Conservation (phyloP, 2,113 vertebrate species). For the Megaptera novaeangliae region DNA sequence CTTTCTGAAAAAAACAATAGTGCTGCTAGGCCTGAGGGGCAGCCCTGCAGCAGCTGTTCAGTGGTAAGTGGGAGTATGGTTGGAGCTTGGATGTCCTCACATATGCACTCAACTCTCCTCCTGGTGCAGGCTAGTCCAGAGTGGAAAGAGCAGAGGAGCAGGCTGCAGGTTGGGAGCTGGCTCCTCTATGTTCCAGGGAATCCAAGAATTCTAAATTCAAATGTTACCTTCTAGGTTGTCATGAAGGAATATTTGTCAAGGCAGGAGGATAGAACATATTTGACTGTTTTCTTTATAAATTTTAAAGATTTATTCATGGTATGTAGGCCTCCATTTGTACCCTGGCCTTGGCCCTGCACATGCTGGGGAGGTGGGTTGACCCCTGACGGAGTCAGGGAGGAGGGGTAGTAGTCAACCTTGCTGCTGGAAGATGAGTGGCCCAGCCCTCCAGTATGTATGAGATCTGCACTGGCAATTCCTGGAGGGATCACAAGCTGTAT, state of each 20-base stretch:
- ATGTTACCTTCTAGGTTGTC: neutral
- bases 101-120: neutral
- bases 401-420: neutral
- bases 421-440: neutral
- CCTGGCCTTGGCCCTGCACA: neutral
- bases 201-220: neutral
- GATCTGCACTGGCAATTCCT: neutral
- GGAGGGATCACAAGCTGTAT: neutral
- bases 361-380: neutral
- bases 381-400: neutral
- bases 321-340: neutral
- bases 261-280: neutral
- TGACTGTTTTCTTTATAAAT: neutral
- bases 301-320: neutral
- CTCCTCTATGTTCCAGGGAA: neutral
- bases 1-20: neutral
- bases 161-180: neutral
- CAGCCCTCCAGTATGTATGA: neutral
- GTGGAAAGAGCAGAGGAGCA: neutral
- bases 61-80: too few species aligned
- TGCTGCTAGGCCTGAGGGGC: neutral
- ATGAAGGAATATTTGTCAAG: neutral
- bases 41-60: neutral
- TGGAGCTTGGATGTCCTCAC: neutral
- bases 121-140: too few species aligned